These are phyloP conservation scores for Geotria australis DNA, from an alignment of 2,797 vertebrate species.

Conservation along the genomic window DNA sequence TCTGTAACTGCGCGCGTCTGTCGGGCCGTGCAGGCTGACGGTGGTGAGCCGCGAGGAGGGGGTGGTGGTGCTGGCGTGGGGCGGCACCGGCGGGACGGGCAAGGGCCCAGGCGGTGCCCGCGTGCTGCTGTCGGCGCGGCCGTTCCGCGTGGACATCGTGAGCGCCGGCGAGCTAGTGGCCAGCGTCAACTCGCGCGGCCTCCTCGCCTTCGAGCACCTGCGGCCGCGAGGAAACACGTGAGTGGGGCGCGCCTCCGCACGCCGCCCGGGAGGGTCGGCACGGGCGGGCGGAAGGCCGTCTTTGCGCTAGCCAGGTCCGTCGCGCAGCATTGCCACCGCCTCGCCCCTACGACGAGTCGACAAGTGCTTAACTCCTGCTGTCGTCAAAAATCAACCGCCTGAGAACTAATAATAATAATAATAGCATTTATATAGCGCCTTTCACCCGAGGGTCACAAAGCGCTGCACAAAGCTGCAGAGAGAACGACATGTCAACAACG, in stretches of 20 bases:
- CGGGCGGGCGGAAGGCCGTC: too few species aligned
- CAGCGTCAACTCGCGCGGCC: conserved; percentile 59
- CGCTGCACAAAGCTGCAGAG: too few species aligned
- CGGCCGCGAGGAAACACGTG: conserved; percentile 62
- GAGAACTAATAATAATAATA: too few species aligned
- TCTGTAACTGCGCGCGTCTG: neutral
- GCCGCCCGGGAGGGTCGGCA: neutral
- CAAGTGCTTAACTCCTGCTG: too few species aligned
- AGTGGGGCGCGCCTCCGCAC: conserved; percentile 10
- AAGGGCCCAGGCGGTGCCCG: neutral
- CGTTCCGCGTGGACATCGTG: conserved; percentile 58
- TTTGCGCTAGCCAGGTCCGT: too few species aligned
- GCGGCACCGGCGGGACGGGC: conserved; percentile 18
- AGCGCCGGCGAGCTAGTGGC: conserved; percentile 40
- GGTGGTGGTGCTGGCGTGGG: conserved; percentile 39
- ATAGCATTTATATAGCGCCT: too few species aligned
- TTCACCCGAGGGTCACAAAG: too few species aligned
- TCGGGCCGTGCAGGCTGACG: conserved; percentile 8
- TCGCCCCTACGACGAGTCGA: too few species aligned
- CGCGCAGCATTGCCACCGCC: too few species aligned
- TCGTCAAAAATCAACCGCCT: too few species aligned
- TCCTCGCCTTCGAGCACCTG: conserved; percentile 57
- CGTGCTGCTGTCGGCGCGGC: conserved; percentile 35
- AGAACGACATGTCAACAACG: too few species aligned
- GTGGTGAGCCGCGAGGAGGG: conserved; percentile 39